These are phyloP conservation scores for Ligdia adustata DNA, from an alignment of 2,888 invertebrate genomes.

Conservation along the genomic window DNA sequence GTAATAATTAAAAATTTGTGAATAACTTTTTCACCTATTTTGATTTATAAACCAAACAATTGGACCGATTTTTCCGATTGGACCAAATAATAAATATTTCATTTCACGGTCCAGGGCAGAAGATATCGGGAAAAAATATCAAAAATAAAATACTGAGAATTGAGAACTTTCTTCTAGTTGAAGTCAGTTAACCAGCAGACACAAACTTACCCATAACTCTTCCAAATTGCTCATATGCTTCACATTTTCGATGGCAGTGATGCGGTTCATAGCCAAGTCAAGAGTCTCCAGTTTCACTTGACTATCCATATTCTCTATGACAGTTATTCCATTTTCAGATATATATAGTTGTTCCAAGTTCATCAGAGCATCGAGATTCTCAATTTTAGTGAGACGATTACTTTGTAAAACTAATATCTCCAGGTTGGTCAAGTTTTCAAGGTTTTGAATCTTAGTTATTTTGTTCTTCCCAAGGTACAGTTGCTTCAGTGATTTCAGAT, in stretches of 20 bases:
- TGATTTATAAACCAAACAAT: too few species aligned
- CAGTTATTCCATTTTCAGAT: constrained; percentile 95
- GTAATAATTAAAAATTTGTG: too few species aligned
- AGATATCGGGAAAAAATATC: too few species aligned
- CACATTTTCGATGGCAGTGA: constrained; percentile 91
- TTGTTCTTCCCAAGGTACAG: constrained; percentile 98
- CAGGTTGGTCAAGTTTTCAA: constrained; percentile 88
- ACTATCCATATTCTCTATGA: constrained; percentile 89
- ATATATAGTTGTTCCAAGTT: constrained; percentile 95
- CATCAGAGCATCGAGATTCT: constrained; percentile 89
- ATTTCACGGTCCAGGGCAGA: too few species aligned
- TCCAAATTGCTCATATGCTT: constrained; percentile 90
- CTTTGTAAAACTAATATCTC: constrained; percentile 94
- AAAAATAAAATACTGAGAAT: too few species aligned
- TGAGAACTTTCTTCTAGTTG: too few species aligned
- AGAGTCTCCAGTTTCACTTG: constrained; percentile 91
- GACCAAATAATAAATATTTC: too few species aligned
- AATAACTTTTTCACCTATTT: too few species aligned
- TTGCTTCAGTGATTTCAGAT: constrained; percentile 88
- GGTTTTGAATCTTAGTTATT: constrained; percentile 92
- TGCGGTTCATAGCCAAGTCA: constrained; percentile 95
- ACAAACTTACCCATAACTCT: constrained; percentile 94
- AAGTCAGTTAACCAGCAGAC: constrained; percentile 84
- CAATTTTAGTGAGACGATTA: constrained; percentile 94
- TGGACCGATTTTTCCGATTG: too few species aligned